phyloP scores from a whole-genome alignment of 2,797 vertebrate genomes.

The Mormyrus proboscirostris region DNA sequence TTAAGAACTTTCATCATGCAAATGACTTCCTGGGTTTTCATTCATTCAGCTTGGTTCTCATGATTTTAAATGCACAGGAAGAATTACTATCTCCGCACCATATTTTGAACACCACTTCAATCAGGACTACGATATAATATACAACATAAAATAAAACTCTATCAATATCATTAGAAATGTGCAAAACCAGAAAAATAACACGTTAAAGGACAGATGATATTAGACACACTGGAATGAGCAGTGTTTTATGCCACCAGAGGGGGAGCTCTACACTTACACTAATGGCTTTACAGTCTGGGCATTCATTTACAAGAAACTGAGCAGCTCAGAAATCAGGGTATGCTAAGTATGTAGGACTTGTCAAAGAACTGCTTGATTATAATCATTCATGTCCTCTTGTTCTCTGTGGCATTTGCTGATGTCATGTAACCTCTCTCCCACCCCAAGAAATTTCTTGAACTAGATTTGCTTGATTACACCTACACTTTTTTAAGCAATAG shows the following conservation, averaged over 20 bases:
- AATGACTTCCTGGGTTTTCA: neutral
- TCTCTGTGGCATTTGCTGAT: neutral
- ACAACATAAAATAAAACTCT: neutral
- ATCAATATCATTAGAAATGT: neutral
- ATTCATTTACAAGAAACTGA: constrained; percentile 56
- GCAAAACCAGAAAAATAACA: neutral
- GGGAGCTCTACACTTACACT: constrained; percentile 40
- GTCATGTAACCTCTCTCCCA: neutral
- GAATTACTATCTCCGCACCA: neutral
- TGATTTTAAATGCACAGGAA: neutral
- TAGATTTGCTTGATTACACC: neutral
- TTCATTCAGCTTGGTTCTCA: neutral
- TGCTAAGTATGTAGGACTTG: neutral
- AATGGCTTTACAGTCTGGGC: constrained; percentile 43
- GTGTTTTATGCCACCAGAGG: neutral
- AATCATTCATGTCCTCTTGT: constrained; percentile 9
- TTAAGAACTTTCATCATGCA: neutral
- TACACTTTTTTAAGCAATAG: neutral
- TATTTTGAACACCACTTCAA: neutral
- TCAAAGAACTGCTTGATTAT: neutral
- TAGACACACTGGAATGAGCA: neutral
- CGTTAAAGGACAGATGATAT: neutral
- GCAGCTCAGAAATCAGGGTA: neutral
- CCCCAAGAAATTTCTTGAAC: constrained; percentile 1
- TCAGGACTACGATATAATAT: neutral